These are phyloP conservation scores for Platysteira castanea DNA, from an alignment of 2,113 vertebrate species.

Conservation along the genomic window DNA sequence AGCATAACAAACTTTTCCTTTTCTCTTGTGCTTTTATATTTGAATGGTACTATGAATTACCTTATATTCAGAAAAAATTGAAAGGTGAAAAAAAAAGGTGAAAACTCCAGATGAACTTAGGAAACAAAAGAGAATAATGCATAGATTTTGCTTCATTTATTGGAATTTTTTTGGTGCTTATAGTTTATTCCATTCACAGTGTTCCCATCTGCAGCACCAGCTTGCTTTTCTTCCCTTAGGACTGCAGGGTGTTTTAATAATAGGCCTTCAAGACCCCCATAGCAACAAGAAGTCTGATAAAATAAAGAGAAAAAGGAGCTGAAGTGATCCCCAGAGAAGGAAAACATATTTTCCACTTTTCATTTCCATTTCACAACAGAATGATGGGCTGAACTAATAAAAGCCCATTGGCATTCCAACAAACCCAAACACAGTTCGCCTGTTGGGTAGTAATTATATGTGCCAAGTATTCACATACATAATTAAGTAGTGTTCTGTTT, in stretches of 20 bases:
- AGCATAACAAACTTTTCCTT: neutral
- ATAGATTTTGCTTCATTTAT: neutral
- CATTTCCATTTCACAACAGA: slow-evolving; percentile 42
- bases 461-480: slow-evolving; percentile 38
- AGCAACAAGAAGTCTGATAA: slow-evolving; percentile 56
- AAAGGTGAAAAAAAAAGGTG: neutral
- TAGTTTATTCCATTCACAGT: slow-evolving; percentile 35
- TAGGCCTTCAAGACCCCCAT: slow-evolving; percentile 28
- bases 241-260: slow-evolving; percentile 69
- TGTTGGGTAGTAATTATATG: slow-evolving; percentile 24
- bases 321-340: slow-evolving; percentile 49
- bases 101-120: neutral
- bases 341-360: slow-evolving; percentile 62
- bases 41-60: neutral
- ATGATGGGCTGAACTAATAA: slow-evolving; percentile 43
- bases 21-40: neutral
- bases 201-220: slow-evolving; percentile 67
- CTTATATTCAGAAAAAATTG: neutral
- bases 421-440: slow-evolving; percentile 26
- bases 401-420: slow-evolving; percentile 35
- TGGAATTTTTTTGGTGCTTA: neutral
- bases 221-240: slow-evolving; percentile 67
- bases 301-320: slow-evolving; percentile 54
- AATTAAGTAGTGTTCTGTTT: slow-evolving; percentile 15
- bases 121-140: neutral